Conservation (phyloP, 2,888 invertebrate species). For the Gastracanthus pulcherrimus region DNA sequence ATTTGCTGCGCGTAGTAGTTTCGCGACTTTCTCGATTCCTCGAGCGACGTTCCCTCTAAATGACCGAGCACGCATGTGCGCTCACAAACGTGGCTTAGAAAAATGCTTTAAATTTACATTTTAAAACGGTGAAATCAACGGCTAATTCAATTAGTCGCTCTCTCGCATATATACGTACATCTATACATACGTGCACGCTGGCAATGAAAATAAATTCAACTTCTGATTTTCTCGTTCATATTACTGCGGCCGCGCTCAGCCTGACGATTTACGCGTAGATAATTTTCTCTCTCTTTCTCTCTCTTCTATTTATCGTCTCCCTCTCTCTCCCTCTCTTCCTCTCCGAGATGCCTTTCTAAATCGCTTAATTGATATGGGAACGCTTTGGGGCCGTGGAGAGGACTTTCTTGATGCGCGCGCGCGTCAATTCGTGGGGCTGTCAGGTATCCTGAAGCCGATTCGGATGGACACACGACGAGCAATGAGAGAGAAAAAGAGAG, state of each 20-base stretch:
- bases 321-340: not conserved
- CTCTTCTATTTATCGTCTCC: not conserved
- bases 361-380: constrained; percentile 55
- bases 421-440: constrained; percentile 8
- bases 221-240: constrained; percentile 12
- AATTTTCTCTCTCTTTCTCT: constrained; percentile 4
- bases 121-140: constrained; percentile 37
- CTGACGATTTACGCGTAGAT: constrained; percentile 20
- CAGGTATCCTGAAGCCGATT: constrained; percentile 13
- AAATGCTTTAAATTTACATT: constrained; percentile 34
- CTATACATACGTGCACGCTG: not conserved
- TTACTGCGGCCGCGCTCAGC: not conserved
- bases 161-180: not conserved
- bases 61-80: not conserved
- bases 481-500: no score
- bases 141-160: constrained; percentile 36
- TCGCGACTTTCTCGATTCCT: constrained; percentile 29
- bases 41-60: not conserved
- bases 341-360: constrained; percentile 48
- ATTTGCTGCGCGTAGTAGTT: no score
- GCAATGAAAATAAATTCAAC: constrained; percentile 28
- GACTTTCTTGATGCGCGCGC: constrained; percentile 16
- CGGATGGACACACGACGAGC: not conserved
- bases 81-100: not conserved
- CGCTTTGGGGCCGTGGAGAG: not conserved